Evolutionary conservation across 2,797 vertebrate genomes (phyloP).

Genomic region (Gymnothorax javanicus): DNA sequence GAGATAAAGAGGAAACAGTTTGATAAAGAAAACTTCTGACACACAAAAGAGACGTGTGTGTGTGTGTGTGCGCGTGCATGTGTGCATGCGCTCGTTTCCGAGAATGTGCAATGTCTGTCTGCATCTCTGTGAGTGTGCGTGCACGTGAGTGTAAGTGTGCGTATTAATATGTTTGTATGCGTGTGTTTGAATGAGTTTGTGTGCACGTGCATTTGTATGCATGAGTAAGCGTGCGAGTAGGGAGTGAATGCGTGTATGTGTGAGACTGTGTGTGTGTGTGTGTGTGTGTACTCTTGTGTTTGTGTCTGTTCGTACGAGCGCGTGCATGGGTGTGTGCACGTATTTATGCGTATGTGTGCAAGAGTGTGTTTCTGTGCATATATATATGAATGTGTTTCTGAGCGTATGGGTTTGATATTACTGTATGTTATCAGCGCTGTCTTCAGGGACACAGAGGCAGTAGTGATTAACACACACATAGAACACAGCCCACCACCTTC

Average conservation of each 20-base stretch:
- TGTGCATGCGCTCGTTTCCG: too few relatives aligned
- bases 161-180: not conserved
- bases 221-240: too few relatives aligned
- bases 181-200: not conserved
- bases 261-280: constrained; percentile 1
- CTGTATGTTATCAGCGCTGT: not conserved
- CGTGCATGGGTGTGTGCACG: too few relatives aligned
- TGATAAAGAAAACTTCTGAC: constrained; percentile 78
- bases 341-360: too few relatives aligned
- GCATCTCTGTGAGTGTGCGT: not conserved
- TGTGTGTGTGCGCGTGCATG: not conserved
- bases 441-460: not conserved
- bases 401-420: not conserved
- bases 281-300: not conserved
- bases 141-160: not conserved
- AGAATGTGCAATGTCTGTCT: not conserved
- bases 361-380: too few relatives aligned
- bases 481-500: not conserved
- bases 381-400: constrained; percentile 33
- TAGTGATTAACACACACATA: constrained; percentile 15
- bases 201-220: not conserved
- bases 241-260: not conserved
- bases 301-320: too few relatives aligned
- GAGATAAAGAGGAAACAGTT: constrained; percentile 77
- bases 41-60: constrained; percentile 57